These are phyloP conservation scores for Eulithis testata DNA, from an alignment of 2,888 invertebrate species.

Conservation along the genomic window DNA sequence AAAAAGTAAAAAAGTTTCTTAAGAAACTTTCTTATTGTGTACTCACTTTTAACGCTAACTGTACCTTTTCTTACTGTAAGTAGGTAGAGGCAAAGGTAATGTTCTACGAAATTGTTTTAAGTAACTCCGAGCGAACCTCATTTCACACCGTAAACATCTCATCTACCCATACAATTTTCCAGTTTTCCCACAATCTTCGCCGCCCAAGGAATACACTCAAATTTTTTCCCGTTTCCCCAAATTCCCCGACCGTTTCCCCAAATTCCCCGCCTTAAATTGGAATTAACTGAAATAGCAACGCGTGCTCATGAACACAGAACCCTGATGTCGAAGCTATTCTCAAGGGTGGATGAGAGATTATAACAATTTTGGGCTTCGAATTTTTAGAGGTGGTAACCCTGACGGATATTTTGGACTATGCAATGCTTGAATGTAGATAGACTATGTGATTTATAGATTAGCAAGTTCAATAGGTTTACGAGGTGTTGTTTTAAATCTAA, in stretches of 20 bases:
- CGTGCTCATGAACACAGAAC: conserved; percentile 38
- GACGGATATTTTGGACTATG: conserved; percentile 20
- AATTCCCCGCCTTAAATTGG: conserved; percentile 34
- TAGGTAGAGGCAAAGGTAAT: background rate
- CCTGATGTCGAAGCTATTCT: conserved; percentile 40
- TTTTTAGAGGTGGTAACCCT: conserved; percentile 38
- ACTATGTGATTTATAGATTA: no score
- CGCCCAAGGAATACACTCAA: conserved; percentile 13
- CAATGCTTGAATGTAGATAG: no score
- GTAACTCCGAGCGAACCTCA: conserved; percentile 2
- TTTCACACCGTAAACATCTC: conserved; percentile 41
- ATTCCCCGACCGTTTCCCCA: conserved; percentile 30
- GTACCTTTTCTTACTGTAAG: background rate
- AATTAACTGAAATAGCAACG: conserved; percentile 45
- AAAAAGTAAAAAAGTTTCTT: no score
- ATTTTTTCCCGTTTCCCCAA: conserved; percentile 31
- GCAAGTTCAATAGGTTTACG: no score
- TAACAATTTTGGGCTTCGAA: conserved; percentile 37
- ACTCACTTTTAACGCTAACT: background rate
- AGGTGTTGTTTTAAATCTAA: no score
- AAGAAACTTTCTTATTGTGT: no score
- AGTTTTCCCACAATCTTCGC: conserved; percentile 19
- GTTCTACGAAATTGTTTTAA: background rate
- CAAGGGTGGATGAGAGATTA: conserved; percentile 41
- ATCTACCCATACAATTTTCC: conserved; percentile 34